Percentiles rank a stretch among this genome's conserved stretches.
These are phyloP conservation scores for Cotesia glomerata DNA, from an alignment of 1,140 invertebrate species.

Conservation along the genomic window DNA sequence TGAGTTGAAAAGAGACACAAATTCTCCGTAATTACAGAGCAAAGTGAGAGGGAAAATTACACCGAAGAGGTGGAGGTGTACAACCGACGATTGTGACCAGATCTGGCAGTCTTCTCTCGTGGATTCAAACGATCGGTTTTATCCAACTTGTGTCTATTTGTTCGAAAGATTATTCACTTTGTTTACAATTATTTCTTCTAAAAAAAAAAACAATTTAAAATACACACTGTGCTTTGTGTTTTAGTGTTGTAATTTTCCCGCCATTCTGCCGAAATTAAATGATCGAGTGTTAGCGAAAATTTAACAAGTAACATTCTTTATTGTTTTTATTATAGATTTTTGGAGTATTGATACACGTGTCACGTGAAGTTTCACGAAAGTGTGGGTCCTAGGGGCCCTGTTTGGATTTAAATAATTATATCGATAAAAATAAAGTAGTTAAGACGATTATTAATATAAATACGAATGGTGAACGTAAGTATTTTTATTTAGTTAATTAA, in stretches of 20 bases:
- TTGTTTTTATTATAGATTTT: no score
- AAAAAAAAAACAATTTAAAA: neutral
- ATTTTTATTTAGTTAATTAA: neutral
- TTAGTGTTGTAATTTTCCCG: neutral
- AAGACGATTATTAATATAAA: neutral
- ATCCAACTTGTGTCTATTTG: neutral
- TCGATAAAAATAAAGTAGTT: neutral
- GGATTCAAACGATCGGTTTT: slow-evolving; percentile 11
- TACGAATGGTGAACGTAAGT: slow-evolving; percentile 28
- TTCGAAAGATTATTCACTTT: neutral
- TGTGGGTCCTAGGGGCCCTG: slow-evolving; percentile 23
- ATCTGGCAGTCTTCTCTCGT: slow-evolving; percentile 22
- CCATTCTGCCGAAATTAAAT: neutral
- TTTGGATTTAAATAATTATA: neutral
- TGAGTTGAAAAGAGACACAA: neutral
- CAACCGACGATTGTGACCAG: slow-evolving; percentile 11
- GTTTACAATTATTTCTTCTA: neutral
- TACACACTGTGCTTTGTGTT: neutral
- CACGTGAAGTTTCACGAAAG: neutral
- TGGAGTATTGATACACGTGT: neutral
- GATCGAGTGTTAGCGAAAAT: neutral
- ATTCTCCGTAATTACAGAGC: no score
- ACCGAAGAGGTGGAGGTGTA: slow-evolving; percentile 1
- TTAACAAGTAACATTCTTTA: neutral
- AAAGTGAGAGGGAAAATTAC: neutral